phyloP scores from a whole-genome alignment of 1,140 invertebrate species.

The Chlorops oryzae region DNA sequence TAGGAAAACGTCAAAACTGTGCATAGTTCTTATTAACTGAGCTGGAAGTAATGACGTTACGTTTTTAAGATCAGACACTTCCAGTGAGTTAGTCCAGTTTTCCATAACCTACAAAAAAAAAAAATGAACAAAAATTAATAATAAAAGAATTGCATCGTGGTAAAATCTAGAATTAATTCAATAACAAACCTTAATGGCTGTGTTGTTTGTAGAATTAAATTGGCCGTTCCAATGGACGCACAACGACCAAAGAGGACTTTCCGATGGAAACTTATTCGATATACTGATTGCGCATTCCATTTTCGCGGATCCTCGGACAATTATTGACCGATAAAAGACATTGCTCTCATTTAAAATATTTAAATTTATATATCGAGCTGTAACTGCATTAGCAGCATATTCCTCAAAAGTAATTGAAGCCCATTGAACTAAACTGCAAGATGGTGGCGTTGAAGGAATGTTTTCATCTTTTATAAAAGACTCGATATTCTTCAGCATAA shows the following conservation, averaged over 20 bases:
- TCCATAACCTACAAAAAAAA: conserved; percentile 60
- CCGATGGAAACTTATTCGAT: conserved; percentile 74
- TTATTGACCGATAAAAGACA: conserved; percentile 63
- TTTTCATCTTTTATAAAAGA: conserved; percentile 41
- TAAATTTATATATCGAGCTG: conserved; percentile 51
- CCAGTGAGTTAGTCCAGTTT: conserved; percentile 59
- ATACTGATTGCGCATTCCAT: conserved; percentile 70
- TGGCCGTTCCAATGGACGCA: conserved; percentile 64
- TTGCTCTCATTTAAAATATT: conserved; percentile 56
- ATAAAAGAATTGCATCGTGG: neutral
- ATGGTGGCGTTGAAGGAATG: conserved; percentile 44
- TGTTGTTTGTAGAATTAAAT: conserved; percentile 57
- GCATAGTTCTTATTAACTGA: conserved; percentile 72
- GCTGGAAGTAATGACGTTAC: conserved; percentile 55
- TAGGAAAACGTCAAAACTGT: conserved; percentile 80
- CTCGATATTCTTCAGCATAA: conserved; percentile 61
- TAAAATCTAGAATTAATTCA: neutral
- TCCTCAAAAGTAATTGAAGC: conserved; percentile 59
- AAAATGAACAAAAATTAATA: conserved; percentile 7
- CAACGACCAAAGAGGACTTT: conserved; percentile 69
- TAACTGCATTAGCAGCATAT: conserved; percentile 54
- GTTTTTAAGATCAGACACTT: conserved; percentile 27
- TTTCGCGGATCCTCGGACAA: conserved; percentile 67
- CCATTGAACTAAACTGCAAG: conserved; percentile 63
- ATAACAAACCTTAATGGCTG: conserved; percentile 59